Evolutionary conservation across 2,113 vertebrate genomes (phyloP), one percentile per base, ranked within the genome.

Genomic region (Halcyon malimbica): DNA sequence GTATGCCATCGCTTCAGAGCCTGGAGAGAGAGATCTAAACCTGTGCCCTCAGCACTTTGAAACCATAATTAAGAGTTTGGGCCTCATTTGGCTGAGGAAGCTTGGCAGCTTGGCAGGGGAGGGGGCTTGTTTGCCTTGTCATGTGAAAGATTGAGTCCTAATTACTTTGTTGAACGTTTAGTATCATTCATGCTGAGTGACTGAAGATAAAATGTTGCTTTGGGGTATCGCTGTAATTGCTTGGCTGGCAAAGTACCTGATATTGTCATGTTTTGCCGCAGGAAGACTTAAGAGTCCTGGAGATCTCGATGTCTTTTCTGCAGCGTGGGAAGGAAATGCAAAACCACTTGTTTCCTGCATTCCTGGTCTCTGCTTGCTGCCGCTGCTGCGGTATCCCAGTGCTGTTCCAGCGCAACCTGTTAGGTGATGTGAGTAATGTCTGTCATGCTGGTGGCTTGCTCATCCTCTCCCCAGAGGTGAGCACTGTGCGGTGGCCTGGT

Each of bases 1-100:
- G 90, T 71, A 95, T 60, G 77, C 79, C 90, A 92, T 86, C 50
- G 3, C 73, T 94, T 63, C 35, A n/a, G 51, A 93, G 79, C 73
- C 76, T 54, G 37, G 6, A 31, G 71, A 53, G 44, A 31, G 53
- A 28, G 1, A 24, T 53, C 41, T 51, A 48, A 77, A 81, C 25
- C 75, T 50, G 41, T 14, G 70, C 51, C 63, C 83, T 78, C 37
- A 4, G 68, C 19, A 1, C 60, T 51, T 20, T 7, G 31, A 29
- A 81, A 41, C 25, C 0, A 0, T 63, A 54, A 83, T 78, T 35
- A 46, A 59, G 76, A 42, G 68, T 46, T 86, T 3, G 5, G 79
- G 64, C 8, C 11, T 8, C 25, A 25, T 77, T 90, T 62, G 79
- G 59, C 71, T 77, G 89, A 57, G 70, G 83, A 48, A 80, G 63